Base-by-base conservation (phyloP, 1,140 invertebrate genomes). In the Halyomorpha halys region DNA sequence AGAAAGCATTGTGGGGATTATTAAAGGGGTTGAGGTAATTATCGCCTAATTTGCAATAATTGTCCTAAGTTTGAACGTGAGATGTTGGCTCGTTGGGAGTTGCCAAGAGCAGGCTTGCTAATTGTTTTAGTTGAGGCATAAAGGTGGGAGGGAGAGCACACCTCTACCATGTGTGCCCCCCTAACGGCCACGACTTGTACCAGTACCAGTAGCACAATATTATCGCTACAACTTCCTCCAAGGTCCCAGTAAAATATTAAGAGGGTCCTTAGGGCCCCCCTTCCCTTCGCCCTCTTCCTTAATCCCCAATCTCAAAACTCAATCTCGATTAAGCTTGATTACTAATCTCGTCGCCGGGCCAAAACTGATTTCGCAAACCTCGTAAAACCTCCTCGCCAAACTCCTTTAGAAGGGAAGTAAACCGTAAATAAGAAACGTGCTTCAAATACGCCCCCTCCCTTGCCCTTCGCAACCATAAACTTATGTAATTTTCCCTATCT, bases 251-350 rank as follows among this genome's bases (percentile, higher is more conserved):
- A 49, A 49, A 49, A 49, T 49, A 49, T 49, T 49, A 49, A 49
- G 47, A 49, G 47, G 47, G 2, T 21, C 16, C 47, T 49, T 49
- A 49, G n/a, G 47, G 1, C 47, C 47, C 21, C 45, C 15, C 3
- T 47, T n/a, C n/a, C n/a, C n/a, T n/a, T n/a, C n/a, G n/a, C n/a
- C 18, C 47, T 11, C 47, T 49, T 14, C 47, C 47, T 39, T 49
- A 49, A 49, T 49, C 47, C 47, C 47, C 47, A 49, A 49, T 49
- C 47, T 49, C 47, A 49, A 49, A 49, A 49, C 47, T 49, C 47
- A 49, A 49, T 49, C 47, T 49, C 47, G 47, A 49, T 49, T 49
- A 13, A 49, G 47, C 47, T 49, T 49, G 47, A 49, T 49, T 49
- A 49, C 47, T 49, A 49, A 49, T 49, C 47, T 49, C 14, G 47